Evolutionary conservation across 2,113 vertebrate species (phyloP).

Genomic region (Acanthochromis polyacanthus): DNA sequence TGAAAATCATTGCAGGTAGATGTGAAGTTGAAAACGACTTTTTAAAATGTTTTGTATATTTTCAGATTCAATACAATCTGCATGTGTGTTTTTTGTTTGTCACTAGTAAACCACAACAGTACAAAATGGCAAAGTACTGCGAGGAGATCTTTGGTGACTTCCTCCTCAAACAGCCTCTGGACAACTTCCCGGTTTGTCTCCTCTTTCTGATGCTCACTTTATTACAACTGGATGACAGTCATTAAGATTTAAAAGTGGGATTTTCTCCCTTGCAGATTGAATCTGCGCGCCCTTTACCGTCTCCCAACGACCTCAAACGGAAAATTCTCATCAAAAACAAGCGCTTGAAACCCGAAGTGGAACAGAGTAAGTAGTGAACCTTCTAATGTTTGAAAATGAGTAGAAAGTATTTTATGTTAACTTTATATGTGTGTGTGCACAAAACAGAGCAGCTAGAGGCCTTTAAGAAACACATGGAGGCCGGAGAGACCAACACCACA

Average conservation of each 20-base stretch:
- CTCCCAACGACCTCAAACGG: constrained; percentile 94
- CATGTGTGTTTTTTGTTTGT: constrained; percentile 2
- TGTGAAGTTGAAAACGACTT: not conserved
- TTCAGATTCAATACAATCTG: not conserved
- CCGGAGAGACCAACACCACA: constrained; percentile 93
- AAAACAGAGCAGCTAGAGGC: constrained; percentile 95
- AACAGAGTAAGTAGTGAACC: constrained; percentile 90
- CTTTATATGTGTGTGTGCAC: constrained; percentile 45
- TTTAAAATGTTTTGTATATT: not conserved
- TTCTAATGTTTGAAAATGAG: not conserved
- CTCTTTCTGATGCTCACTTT: constrained; percentile 11
- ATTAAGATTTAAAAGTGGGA: not conserved
- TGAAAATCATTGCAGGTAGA: constrained; percentile 99
- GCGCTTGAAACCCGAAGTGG: constrained; percentile 97
- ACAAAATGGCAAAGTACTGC: constrained; percentile 99
- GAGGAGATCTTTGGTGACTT: constrained; percentile 98
- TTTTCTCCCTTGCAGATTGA: constrained; percentile 88
- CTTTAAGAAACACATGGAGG: constrained; percentile 98
- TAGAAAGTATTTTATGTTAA: not conserved
- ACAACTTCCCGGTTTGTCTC: constrained; percentile 89
- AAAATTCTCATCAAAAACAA: constrained; percentile 99
- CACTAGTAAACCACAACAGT: constrained; percentile 97
- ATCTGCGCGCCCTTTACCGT: constrained; percentile 90
- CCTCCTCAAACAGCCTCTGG: constrained; percentile 94
- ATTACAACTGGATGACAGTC: not conserved